A percentile compares a stretch with the other conserved stretches of the same genome.
These are phyloP conservation scores for Chloroceryle aenea DNA, from an alignment of 2,113 vertebrate genomes.

Conservation along the genomic window DNA sequence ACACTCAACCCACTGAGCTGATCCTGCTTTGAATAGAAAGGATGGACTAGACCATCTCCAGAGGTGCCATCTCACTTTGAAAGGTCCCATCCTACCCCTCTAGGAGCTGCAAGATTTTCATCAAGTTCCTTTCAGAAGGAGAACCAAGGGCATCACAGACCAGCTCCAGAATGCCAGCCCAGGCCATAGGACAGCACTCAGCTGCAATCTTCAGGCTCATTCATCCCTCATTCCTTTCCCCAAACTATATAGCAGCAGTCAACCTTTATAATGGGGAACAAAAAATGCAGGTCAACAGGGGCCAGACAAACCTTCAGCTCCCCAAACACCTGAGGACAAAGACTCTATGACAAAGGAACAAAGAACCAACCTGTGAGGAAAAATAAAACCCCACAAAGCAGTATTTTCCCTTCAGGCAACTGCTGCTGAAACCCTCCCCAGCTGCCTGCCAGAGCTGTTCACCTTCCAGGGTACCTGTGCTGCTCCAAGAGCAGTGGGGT, in stretches of 20 bases:
- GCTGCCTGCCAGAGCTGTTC: neutral
- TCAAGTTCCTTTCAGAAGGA: neutral
- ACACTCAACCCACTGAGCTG: neutral
- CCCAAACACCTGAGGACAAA: neutral
- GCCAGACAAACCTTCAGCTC: neutral
- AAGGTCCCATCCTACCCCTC: neutral
- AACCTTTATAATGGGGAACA: neutral
- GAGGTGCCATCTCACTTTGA: neutral
- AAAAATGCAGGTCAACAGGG: neutral
- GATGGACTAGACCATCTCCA: neutral
- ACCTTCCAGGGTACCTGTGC: neutral
- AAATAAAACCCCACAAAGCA: no score
- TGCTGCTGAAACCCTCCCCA: neutral
- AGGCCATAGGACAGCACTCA: neutral
- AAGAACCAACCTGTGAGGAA: neutral
- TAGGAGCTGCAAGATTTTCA: neutral
- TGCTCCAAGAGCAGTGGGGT: fast-evolving
- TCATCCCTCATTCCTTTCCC: neutral
- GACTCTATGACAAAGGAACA: neutral
- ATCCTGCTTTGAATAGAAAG: neutral
- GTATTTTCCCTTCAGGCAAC: neutral
- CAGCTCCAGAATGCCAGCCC: neutral
- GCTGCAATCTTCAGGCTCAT: neutral
- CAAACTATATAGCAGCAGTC: neutral
- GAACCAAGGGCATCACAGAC: neutral